Conservation (phyloP, 1,140 invertebrate species). For the Anastrepha ludens region DNA sequence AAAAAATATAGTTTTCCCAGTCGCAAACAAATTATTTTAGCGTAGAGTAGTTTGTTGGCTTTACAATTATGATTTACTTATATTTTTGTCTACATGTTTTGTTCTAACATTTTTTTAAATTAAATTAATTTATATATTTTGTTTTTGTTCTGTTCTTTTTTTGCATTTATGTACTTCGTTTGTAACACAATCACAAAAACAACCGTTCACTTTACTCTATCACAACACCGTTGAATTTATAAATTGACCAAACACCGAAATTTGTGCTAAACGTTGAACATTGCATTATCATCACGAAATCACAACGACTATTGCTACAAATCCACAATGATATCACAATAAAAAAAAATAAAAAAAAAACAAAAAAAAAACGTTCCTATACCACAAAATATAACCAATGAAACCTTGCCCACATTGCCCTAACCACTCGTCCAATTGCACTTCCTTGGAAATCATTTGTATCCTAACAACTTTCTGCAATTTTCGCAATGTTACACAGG, state of each 20-base stretch:
- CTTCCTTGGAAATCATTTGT: slow-evolving; percentile 41
- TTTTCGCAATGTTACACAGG: slow-evolving; percentile 75
- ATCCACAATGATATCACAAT: background rate
- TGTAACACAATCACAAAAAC: slow-evolving; percentile 59
- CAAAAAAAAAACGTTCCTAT: background rate
- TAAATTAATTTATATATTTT: slow-evolving; percentile 68
- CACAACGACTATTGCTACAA: slow-evolving; percentile 46
- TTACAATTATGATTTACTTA: slow-evolving; percentile 23
- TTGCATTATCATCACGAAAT: slow-evolving; percentile 10
- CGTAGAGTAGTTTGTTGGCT: slow-evolving; percentile 28
- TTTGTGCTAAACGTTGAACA: slow-evolving; percentile 46
- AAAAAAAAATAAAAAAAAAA: background rate
- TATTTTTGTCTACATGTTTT: slow-evolving; percentile 56
- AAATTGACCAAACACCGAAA: slow-evolving; percentile 55
- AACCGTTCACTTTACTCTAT: slow-evolving; percentile 51
- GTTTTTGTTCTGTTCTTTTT: slow-evolving; percentile 66
- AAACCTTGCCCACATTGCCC: background rate
- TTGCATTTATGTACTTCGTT: slow-evolving; percentile 56
- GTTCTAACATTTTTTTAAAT: slow-evolving; percentile 61
- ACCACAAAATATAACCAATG: slow-evolving; percentile 17
- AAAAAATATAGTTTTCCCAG: background rate
- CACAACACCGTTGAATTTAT: slow-evolving; percentile 48
- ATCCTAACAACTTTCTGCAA: slow-evolving; percentile 54
- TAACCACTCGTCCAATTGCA: slow-evolving; percentile 24
- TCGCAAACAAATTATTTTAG: background rate